Base-by-base conservation (phyloP, 1,140 invertebrate genomes). In the Dendrolimus kikuchii region DNA sequence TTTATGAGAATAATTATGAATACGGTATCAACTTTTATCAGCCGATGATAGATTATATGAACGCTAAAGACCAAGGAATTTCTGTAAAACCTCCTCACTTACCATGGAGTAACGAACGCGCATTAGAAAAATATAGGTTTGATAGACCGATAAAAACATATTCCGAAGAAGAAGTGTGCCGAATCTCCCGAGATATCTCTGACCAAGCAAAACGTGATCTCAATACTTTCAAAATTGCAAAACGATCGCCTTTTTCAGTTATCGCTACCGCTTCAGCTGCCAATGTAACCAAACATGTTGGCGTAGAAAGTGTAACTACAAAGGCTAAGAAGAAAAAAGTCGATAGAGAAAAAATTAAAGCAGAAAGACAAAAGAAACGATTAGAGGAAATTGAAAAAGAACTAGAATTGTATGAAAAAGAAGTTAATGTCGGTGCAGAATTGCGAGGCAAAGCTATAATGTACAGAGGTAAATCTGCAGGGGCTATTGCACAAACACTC, bases 1-100 rank as follows among this genome's bases (percentile, higher is more conserved):
- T 93, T 37, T 95, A 95, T 72, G 91, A 93, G 60, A 90, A 92
- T 71, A 95, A 95, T 82, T 95, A 95, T 81, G 91, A 91, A 40
- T 93, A 92, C 61, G 93, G 92, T 5, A 93, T 94, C 49, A 93
- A 95, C 71, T 94, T 90, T 75, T 95, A 95, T 77, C 92, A 95
- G 70, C 93, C 93, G 7, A 94, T 95, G 93, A 91, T 95, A 56
- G 93, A 95, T 70, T 95, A 94, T 65, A 90, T 95, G 53, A 91
- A 93, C 64, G 86, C 84, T 23, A 90, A 89, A 73, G 76, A 87
- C 71, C 64, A 86, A 64, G 86, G 89, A 51, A 49, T 75, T 46
- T 54, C 79, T 50, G 65, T 76, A 41, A 86, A 89, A 57, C 74
- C 88, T 23, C 92, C 93, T 43, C 91, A 92, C 74, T 83, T 95